These are phyloP conservation scores for Prinia subflava DNA, from an alignment of 2,113 vertebrate genomes.

Conservation along the genomic window DNA sequence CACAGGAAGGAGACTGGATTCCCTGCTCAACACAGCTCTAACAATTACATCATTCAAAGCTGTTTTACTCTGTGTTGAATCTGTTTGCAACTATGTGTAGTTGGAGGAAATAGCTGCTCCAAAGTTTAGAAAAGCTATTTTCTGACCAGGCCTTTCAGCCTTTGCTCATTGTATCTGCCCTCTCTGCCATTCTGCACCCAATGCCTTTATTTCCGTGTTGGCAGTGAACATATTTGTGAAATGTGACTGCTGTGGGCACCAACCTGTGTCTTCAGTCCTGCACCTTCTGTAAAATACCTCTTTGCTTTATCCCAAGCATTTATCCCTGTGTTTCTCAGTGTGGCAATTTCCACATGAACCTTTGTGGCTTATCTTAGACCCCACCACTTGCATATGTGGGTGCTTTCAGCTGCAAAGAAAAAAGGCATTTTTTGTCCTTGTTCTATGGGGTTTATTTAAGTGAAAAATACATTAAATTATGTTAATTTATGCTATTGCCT, in stretches of 20 bases:
- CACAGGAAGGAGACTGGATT: not conserved
- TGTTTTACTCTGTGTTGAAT: not conserved
- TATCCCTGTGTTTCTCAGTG: not conserved
- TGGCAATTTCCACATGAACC: accelerated
- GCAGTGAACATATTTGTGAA: not conserved
- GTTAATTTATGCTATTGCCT: not conserved
- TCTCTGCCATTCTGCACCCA: not conserved
- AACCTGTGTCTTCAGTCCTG: not conserved
- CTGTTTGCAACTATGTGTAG: accelerated
- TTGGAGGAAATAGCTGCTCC: not conserved
- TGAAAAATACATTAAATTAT: not conserved
- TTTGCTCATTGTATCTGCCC: not conserved
- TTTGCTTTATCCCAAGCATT: not conserved
- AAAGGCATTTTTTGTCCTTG: not conserved
- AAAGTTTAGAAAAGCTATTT: not conserved
- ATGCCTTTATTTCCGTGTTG: not conserved
- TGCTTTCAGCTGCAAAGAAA: not conserved
- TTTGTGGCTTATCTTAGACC: not conserved
- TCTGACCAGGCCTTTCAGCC: not conserved
- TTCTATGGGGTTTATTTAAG: not conserved
- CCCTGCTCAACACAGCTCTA: not conserved
- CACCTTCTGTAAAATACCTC: not conserved
- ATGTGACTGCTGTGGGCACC: accelerated
- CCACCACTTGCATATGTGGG: accelerated
- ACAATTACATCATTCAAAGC: not conserved